Evolutionary conservation across 2,888 invertebrate genomes (phyloP).

Genomic region (Therioaphis trifolii): DNA sequence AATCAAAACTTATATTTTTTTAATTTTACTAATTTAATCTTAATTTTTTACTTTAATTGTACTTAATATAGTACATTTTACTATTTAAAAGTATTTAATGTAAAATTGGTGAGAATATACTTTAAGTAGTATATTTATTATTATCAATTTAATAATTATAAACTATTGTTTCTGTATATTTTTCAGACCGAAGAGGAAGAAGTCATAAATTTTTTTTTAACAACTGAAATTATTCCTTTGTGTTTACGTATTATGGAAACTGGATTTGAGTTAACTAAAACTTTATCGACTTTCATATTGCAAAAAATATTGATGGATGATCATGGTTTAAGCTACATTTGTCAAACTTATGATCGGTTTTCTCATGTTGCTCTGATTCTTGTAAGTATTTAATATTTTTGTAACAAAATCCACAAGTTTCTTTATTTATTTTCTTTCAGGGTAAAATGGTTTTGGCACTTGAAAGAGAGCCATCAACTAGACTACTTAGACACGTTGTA

Average conservation of each 20-base stretch:
- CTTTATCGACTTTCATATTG: constrained; percentile 99
- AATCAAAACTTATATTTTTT: too few species aligned
- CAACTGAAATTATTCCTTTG: constrained; percentile 98
- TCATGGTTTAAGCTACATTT: constrained; percentile 96
- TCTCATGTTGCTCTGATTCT: constrained; percentile 99
- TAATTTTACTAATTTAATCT: too few species aligned
- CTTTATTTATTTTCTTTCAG: constrained; percentile 69
- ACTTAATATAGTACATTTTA: too few species aligned
- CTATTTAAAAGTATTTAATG: too few species aligned
- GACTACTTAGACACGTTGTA: constrained; percentile 97
- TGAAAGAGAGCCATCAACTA: constrained; percentile 95
- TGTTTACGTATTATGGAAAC: constrained; percentile 99
- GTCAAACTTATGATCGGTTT: constrained; percentile 99
- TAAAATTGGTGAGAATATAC: too few species aligned
- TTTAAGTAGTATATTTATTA: too few species aligned
- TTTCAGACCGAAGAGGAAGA: constrained; percentile 94
- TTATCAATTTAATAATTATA: too few species aligned
- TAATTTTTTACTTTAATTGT: too few species aligned
- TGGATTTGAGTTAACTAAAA: constrained; percentile 98
- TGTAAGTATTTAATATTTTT: constrained; percentile 72
- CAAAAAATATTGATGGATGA: constrained; percentile 99
- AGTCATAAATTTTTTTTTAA: constrained; percentile 97
- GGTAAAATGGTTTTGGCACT: constrained; percentile 99
- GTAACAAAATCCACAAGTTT: background rate
- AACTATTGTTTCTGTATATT: too few species aligned